phyloP scores from a whole-genome alignment of 2,888 invertebrate genomes.

The Palloptera scutellata region DNA sequence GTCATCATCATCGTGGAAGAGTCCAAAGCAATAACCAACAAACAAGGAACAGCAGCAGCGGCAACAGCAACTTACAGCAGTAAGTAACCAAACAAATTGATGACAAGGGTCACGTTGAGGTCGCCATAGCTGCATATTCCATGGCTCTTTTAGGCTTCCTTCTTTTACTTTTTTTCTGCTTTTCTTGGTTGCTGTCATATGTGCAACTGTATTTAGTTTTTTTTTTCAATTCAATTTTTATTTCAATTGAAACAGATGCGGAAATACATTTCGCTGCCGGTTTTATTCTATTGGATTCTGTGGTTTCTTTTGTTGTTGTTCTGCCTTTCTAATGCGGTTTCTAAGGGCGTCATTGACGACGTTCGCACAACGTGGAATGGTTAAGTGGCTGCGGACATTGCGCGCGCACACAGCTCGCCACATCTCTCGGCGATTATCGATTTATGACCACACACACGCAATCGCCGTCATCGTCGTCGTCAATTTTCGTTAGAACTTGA shows the following conservation, averaged over 20 bases:
- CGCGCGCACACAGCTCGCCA: not conserved
- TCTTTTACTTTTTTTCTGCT: not conserved
- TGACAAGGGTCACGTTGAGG: conserved; percentile 35
- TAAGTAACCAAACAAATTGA: conserved; percentile 31
- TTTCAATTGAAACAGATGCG: conserved; percentile 25
- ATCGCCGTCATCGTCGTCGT: conserved; percentile 8
- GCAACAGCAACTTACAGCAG: conserved; percentile 13
- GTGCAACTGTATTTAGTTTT: conserved; percentile 20
- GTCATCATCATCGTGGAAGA: not conserved
- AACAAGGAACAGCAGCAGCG: not conserved
- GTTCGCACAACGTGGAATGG: conserved; percentile 11
- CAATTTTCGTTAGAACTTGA: not conserved
- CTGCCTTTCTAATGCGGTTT: not conserved
- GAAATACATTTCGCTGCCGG: conserved; percentile 18
- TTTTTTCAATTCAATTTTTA: conserved; percentile 15
- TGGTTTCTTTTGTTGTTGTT: conserved; percentile 15
- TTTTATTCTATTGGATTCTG: conserved; percentile 21
- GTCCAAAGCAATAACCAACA: not conserved
- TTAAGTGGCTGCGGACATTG: conserved; percentile 28
- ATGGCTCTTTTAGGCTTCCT: not conserved
- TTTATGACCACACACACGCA: conserved; percentile 30
- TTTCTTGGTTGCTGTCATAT: conserved; percentile 7
- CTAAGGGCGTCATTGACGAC: too few species aligned
- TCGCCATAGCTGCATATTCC: conserved; percentile 18
- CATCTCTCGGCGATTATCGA: conserved; percentile 21